Percentiles rank a stretch among this genome's conserved stretches.
Conservation (phyloP, 2,797 vertebrate species). For the Pogonophryne albipinna region DNA sequence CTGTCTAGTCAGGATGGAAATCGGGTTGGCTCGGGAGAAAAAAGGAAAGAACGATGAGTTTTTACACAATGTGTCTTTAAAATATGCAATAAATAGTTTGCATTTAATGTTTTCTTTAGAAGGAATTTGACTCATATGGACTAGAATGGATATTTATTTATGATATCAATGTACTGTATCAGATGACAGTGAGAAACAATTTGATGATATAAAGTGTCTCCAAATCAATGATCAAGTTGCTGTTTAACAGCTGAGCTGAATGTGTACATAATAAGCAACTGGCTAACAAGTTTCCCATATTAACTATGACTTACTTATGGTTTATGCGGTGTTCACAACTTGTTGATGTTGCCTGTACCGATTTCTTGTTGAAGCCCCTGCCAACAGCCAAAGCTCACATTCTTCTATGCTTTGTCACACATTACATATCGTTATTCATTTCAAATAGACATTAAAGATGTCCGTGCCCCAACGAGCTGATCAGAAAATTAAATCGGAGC, state of each 20-base stretch:
- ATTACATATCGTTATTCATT: not conserved
- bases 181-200: not conserved
- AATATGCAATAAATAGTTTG: not conserved
- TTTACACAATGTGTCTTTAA: not conserved
- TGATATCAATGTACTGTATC: not conserved
- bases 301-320: too few species aligned
- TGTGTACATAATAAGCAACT: too few species aligned
- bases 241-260: too few species aligned
- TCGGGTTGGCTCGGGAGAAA: not conserved
- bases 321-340: too few species aligned
- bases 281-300: too few species aligned
- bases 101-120: not conserved
- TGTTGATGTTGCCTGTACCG: not conserved
- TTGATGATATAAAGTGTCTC: not conserved
- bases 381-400: not conserved
- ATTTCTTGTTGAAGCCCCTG: not conserved
- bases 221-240: too few species aligned
- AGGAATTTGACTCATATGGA: not conserved
- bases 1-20: not conserved
- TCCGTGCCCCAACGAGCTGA: not conserved
- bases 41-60: not conserved
- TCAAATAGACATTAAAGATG: not conserved
- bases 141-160: too few species aligned
- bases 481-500: constrained; percentile 10
- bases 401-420: not conserved